Base-by-base conservation (phyloP, 1,140 invertebrate genomes). In the Manduca sexta region DNA sequence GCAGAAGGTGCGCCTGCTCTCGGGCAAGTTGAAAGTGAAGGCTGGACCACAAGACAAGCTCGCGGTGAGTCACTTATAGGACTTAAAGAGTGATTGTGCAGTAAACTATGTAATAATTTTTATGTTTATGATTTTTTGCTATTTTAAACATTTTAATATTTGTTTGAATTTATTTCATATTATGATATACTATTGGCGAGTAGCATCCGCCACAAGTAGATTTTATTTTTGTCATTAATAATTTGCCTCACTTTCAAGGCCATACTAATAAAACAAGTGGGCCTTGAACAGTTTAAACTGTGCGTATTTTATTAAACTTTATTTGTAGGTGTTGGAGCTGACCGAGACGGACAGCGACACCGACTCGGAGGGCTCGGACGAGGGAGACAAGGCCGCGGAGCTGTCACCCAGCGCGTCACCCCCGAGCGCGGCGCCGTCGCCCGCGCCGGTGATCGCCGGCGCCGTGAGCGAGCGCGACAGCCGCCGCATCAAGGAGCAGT, bases 401-500 rank as follows among this genome's bases (percentile, higher is more conserved):
- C 34, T 8, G 10, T 34, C 43, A 3, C 48, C 21, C 4, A 35
- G 34, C 48, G 45, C 14, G 8, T 17, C 39, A 10, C 38, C 39
- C 13, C 39, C 51, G 5, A 26, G 44, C 10, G 16, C 45, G 1
- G 42, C 15, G 10, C 17, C 4, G 40, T 39, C 54, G 0, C 46
- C 45, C 5, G 34, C 45, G 2, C 31, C 14, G 5, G 53, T 47
- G 15, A 30, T 42, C 10, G 37, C 30, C 13, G 34, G 8, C 33
- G 12, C 15, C 2, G 13, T 31, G 26, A 14, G 34, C 29, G 14
- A 5, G 1, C 42, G 13, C 10, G 29, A 31, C 14, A 3, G 45
- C 18, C 84, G 90, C 33, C 89, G 89, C 64, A 94, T 95, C 37
- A 97, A 97, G 81, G 96, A 98, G 60, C 89, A 91, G 42, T 98